Conservation (phyloP, 2,888 invertebrate genomes). For the Meandrusa payeni region DNA sequence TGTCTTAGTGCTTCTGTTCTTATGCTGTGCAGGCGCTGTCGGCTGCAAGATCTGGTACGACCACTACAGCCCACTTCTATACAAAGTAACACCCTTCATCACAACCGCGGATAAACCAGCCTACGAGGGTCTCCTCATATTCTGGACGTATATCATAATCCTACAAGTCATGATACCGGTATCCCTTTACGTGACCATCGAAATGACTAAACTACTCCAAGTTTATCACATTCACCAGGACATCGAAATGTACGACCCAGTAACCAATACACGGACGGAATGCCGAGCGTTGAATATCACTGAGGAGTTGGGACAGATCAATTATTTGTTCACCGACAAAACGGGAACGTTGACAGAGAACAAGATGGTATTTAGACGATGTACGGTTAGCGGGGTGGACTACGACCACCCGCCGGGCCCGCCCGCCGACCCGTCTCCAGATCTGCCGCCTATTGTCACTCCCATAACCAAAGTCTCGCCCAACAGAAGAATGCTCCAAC, state of each 20-base stretch:
- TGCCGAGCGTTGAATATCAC: conserved; percentile 98
- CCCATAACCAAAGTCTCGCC: conserved; percentile 71
- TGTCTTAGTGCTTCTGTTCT: conserved; percentile 92
- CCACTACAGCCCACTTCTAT: conserved; percentile 62
- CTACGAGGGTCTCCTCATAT: conserved; percentile 91
- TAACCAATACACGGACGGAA: conserved; percentile 87
- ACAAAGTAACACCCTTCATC: conserved; percentile 84
- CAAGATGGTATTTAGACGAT: conserved; percentile 96
- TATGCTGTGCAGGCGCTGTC: conserved; percentile 95
- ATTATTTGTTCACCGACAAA: conserved; percentile 97
- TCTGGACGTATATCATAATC: conserved; percentile 97
- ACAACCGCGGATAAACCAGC: conserved; percentile 81
- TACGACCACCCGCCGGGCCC: conserved; percentile 91
- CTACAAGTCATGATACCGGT: conserved; percentile 98
- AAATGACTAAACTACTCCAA: conserved; percentile 97
- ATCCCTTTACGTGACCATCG: conserved; percentile 97
- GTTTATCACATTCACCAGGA: conserved; percentile 97
- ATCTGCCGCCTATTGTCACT: conserved; percentile 69
- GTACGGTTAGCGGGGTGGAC: conserved; percentile 93
- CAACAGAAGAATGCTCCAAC: conserved; percentile 64
- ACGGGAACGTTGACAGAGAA: conserved; percentile 99
- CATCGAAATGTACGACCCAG: conserved; percentile 90
- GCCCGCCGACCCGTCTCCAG: conserved; percentile 82
- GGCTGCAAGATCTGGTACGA: conserved; percentile 94
- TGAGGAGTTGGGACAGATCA: conserved; percentile 96